Evolutionary conservation across 2,113 vertebrate genomes (phyloP).

Genomic region (Rhinopomastus cyanomelas): DNA sequence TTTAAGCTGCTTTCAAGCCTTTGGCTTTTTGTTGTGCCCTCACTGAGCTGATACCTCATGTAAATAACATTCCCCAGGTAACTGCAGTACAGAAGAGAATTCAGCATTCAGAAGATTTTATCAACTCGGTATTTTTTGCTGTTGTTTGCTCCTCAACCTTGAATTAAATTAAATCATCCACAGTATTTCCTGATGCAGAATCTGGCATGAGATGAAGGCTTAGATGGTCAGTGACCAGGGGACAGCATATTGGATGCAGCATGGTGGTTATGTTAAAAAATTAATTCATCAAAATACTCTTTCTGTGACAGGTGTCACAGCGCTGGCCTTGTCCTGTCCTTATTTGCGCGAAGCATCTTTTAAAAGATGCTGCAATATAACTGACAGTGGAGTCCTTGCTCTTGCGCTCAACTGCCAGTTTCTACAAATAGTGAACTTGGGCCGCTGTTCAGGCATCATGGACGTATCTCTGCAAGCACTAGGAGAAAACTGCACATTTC

Average conservation of each 20-base stretch:
- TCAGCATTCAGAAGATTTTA: not conserved
- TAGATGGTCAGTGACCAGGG: not conserved
- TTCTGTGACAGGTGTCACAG: conserved; percentile 73
- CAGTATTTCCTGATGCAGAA: not conserved
- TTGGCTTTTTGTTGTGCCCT: not conserved
- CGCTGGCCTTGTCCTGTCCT: conserved; percentile 77
- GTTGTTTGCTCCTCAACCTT: not conserved
- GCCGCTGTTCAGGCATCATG: conserved; percentile 74
- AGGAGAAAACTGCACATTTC: conserved; percentile 75
- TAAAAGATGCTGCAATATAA: conserved; percentile 77
- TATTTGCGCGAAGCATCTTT: conserved; percentile 71
- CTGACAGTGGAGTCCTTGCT: conserved; percentile 77
- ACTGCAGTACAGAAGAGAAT: not conserved
- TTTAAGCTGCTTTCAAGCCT: not conserved
- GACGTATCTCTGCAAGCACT: conserved; percentile 77
- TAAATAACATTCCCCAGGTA: not conserved
- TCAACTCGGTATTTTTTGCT: not conserved
- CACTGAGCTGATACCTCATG: not conserved
- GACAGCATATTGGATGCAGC: not conserved
- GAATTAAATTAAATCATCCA: not conserved
- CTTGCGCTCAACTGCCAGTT: conserved; percentile 76
- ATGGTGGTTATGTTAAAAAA: not conserved
- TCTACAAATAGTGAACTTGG: conserved; percentile 76
- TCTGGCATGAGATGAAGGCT: not conserved
- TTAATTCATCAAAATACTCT: not conserved